Evolutionary conservation across 2,888 invertebrate species (phyloP), one percentile per base, ranked within the genome.

Genomic region (Gandaritis pyraliata): DNA sequence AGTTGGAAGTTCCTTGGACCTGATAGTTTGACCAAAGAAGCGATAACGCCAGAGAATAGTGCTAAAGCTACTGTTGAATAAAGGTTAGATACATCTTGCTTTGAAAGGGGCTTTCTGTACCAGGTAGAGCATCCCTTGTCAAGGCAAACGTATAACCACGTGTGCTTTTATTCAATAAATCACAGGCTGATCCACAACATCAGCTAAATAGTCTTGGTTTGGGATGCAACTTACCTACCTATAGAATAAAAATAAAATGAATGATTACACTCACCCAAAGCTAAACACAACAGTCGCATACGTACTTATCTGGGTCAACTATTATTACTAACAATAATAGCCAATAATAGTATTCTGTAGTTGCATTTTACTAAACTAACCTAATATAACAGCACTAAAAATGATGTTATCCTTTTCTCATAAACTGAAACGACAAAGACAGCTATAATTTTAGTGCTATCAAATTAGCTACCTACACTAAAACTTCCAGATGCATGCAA

Each of bases 121-220:
- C 90, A 90, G 90, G 90, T 89, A 90, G 72, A 79, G 74, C 78
- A 80, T 85, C 87, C 88, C 87, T 83, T 80, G 83, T 88, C 87
- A 87, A 80, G 77, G 75, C 72, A 71, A 72, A 77, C 76, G 74
- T 73, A 75, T 72, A 68, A 71, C 82, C 87, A 88, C 87, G 87
- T 87, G 88, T 85, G 77, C 77, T 72, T 70, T 61, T 70, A 77
- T 75, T 75, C 76, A 77, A 88, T 90, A 87, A 85, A 88, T 88
- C 86, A 87, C 78, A 72, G 73, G 74, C 78, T 72, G 74, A 74
- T 29, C 74, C 69, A 43, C 41, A 52, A 41, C 52, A 43, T 43
- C 61, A 56, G 62, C 59, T 51, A 55, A 64, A 43, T 16, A 43
- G 16, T 50, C 47, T 43, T 39, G 49, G 49, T 43, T 43, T 39